A percentile compares a stretch with the other conserved stretches of the same genome.
These are phyloP conservation scores for Danaus chrysippus DNA, from an alignment of 2,888 invertebrate species.

Conservation along the genomic window DNA sequence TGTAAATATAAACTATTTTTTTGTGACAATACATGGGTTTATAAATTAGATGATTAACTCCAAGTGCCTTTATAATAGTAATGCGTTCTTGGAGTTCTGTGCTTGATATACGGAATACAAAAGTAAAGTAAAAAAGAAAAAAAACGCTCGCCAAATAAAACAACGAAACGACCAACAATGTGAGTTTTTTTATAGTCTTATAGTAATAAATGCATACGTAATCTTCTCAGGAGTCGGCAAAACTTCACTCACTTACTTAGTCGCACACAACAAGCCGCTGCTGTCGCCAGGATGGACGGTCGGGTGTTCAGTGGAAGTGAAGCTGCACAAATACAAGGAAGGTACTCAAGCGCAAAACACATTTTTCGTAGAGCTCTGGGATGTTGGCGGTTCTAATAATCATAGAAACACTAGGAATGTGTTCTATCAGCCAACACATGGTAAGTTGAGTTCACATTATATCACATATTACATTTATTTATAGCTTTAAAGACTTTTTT, in stretches of 20 bases:
- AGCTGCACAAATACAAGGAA: conserved; percentile 96
- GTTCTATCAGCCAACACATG: conserved; percentile 96
- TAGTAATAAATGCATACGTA: not conserved
- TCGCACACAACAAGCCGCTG: conserved; percentile 92
- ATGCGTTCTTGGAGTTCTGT: too few species aligned
- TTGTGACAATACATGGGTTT: too few species aligned
- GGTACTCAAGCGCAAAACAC: conserved; percentile 94
- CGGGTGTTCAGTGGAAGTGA: conserved; percentile 97
- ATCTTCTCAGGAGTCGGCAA: conserved; percentile 92
- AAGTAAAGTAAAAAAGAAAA: too few species aligned
- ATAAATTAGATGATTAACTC: too few species aligned
- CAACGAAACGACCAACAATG: too few species aligned
- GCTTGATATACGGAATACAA: too few species aligned
- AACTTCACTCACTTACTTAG: conserved; percentile 94
- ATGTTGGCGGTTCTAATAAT: conserved; percentile 96
- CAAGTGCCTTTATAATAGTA: too few species aligned
- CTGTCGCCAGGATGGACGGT: conserved; percentile 96
- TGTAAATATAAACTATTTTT: too few species aligned
- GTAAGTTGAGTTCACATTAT: conserved; percentile 56
- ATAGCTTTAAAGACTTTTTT: not conserved
- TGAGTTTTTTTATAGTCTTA: not conserved
- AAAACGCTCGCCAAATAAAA: too few species aligned
- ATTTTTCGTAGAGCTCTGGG: conserved; percentile 97
- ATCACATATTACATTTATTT: conserved; percentile 15
- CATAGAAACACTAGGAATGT: conserved; percentile 96